phyloP scores from a whole-genome alignment of 1,140 invertebrate species.

The Vollenhovia emeryi region DNA sequence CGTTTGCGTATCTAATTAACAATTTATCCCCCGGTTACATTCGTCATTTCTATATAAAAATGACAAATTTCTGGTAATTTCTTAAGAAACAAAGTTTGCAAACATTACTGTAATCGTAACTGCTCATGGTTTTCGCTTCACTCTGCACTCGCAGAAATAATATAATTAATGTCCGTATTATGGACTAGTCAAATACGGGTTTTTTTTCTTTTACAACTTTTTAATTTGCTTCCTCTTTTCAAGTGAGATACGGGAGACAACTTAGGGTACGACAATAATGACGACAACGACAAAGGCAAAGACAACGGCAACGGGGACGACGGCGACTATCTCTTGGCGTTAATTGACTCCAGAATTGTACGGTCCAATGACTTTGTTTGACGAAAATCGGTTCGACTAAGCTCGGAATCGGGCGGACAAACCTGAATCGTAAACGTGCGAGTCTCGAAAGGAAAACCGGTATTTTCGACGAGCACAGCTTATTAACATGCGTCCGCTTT shows the following conservation, averaged over 20 bases:
- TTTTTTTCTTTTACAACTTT: conserved; percentile 10
- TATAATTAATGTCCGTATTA: conserved; percentile 54
- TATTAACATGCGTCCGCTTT: conserved; percentile 71
- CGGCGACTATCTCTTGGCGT: conserved; percentile 57
- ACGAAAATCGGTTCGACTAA: conserved; percentile 73
- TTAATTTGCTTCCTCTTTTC: conserved; percentile 28
- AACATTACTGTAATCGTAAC: conserved; percentile 52
- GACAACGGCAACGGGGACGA: not conserved
- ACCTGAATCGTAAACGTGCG: conserved; percentile 72
- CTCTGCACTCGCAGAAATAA: conserved; percentile 33
- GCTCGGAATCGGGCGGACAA: conserved; percentile 67
- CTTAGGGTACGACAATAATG: conserved; percentile 26
- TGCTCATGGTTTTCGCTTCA: conserved; percentile 20
- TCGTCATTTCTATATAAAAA: not conserved
- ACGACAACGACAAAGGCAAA: not conserved
- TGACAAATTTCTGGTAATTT: not conserved
- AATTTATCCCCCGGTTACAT: not conserved
- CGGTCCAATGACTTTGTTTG: conserved; percentile 72
- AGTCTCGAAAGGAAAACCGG: conserved; percentile 69
- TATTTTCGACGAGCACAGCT: conserved; percentile 71
- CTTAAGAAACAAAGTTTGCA: not conserved
- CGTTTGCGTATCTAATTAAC: not conserved
- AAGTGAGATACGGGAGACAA: not conserved
- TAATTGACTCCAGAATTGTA: conserved; percentile 72
- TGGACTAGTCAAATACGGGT: conserved; percentile 45